A percentile compares a stretch with the other conserved stretches of the same genome.
Evolutionary conservation across 23 tunicate species (phyloP).

Genomic region (Pegea sp.): DNA sequence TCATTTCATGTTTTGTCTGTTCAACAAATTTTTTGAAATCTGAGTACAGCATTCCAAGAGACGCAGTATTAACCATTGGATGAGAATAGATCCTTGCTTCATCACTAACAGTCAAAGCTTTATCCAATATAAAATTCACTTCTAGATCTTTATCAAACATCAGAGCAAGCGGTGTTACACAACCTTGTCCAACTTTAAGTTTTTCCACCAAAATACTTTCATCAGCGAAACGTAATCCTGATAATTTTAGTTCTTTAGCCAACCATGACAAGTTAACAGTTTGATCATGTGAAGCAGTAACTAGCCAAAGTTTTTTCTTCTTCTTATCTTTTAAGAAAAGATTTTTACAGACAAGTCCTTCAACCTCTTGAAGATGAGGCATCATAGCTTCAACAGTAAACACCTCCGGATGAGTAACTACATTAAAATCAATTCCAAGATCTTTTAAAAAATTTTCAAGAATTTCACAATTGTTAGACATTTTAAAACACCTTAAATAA

Average conservation of each 20-base stretch:
- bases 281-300: conserved; percentile 44
- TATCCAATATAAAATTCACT: conserved; percentile 34
- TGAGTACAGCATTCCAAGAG: conserved; percentile 25
- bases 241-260: conserved; percentile 24
- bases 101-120: conserved; percentile 9
- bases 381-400: conserved; percentile 91
- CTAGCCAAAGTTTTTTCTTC: conserved; percentile 55
- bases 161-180: conserved; percentile 71
- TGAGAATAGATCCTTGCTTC: conserved; percentile 46
- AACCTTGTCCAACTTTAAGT: conserved; percentile 47
- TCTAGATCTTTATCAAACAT: conserved; percentile 17
- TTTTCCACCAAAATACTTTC: conserved; percentile 46
- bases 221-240: conserved; percentile 75
- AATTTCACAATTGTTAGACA: no score
- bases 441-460: no score
- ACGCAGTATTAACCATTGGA: conserved; percentile 64
- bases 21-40: conserved; percentile 32
- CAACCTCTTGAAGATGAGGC: conserved; percentile 26
- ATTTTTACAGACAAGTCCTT: conserved; percentile 66
- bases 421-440: conserved; percentile 4
- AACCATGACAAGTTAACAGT: conserved; percentile 14
- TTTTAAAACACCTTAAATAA: no score
- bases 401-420: conserved; percentile 34
- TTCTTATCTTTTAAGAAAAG: conserved; percentile 76
- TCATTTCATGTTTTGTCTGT: conserved; percentile 37